Percentiles rank a stretch among this genome's conserved stretches.
Evolutionary conservation across 92 coral and sea anemone species (phyloP).

Genomic region (Porites rus): DNA sequence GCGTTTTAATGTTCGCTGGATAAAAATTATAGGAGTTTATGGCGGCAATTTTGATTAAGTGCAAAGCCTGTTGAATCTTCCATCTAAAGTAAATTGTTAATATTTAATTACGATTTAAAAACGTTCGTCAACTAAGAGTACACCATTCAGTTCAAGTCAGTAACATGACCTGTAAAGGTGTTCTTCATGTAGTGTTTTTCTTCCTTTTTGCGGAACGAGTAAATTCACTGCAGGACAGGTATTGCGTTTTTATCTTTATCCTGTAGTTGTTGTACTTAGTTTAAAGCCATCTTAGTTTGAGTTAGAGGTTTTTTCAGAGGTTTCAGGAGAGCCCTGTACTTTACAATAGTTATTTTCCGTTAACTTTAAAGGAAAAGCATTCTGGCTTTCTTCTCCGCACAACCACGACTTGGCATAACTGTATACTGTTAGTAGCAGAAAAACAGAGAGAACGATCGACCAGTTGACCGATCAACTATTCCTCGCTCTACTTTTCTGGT

Average conservation of each 20-base stretch:
- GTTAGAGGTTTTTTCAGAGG: background rate
- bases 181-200: background rate
- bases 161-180: background rate
- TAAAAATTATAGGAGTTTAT: no score
- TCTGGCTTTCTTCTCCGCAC: no score
- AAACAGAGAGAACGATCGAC: no score
- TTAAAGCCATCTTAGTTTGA: background rate
- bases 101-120: background rate
- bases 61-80: background rate
- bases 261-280: background rate
- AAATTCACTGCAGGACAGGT: constrained; percentile 5
- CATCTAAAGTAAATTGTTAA: background rate
- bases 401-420: no score
- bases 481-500: no score
- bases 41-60: background rate
- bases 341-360: no score
- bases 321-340: no score
- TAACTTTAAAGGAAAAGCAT: no score
- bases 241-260: background rate
- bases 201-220: background rate
- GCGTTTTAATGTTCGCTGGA: no score
- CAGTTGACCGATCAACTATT: no score
- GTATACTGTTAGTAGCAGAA: no score
- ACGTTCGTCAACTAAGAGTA: background rate
- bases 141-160: background rate